Evolutionary conservation across 2,888 invertebrate species (phyloP).

Genomic region (Nymphalis polychloros): DNA sequence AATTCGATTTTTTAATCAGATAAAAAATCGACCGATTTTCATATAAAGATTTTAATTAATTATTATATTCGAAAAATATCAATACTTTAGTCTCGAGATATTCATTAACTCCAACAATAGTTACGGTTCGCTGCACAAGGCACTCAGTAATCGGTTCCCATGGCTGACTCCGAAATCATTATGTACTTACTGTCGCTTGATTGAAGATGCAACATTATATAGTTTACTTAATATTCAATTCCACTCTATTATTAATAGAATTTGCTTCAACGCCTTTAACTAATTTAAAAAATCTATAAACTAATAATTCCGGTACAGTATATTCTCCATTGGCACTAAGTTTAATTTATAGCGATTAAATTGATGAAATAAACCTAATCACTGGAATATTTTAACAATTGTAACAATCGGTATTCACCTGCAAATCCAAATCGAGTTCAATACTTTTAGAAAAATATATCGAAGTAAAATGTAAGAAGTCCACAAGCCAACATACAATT

Average conservation of each 20-base stretch:
- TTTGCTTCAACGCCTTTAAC: background rate
- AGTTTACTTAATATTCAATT: background rate
- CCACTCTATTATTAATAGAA: background rate
- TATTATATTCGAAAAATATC: background rate
- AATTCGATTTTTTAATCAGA: background rate
- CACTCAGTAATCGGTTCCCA: constrained; percentile 19
- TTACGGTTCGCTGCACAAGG: constrained; percentile 18
- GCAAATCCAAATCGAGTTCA: too few species aligned
- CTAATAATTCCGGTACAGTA: too few species aligned
- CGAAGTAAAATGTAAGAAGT: background rate
- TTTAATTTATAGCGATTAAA: too few species aligned
- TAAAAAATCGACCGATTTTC: too few species aligned
- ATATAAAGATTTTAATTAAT: background rate
- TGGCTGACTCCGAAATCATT: constrained; percentile 10
- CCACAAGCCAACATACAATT: constrained; percentile 1
- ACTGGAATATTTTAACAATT: too few species aligned
- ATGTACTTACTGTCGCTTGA: constrained; percentile 11
- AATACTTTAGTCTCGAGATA: constrained; percentile 10
- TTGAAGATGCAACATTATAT: constrained; percentile 3
- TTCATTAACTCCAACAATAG: constrained; percentile 11
- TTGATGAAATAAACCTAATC: too few species aligned
- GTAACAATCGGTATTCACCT: too few species aligned
- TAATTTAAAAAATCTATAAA: too few species aligned
- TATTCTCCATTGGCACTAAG: too few species aligned
- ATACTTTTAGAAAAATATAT: background rate